Evolutionary conservation across 2,888 invertebrate species (phyloP), one percentile per base, ranked within the genome.

Genomic region (Antheraea assamensis): DNA sequence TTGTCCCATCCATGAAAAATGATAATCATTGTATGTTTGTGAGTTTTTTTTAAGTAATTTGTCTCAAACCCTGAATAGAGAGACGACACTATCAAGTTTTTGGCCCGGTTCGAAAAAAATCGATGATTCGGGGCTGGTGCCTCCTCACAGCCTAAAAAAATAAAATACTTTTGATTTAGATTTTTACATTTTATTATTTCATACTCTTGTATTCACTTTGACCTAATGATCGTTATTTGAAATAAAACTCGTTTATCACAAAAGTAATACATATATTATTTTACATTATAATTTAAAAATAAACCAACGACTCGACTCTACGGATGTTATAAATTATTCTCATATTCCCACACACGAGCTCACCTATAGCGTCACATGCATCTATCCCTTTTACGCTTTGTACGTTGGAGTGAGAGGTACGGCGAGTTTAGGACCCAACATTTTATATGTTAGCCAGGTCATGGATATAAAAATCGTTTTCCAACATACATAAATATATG

Each of bases 371-470:
- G 92, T 93, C 93, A 92, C 92, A 93, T 87, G 86, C 79, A 75
- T 61, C 85, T 81, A 24, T 89, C 91, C 83, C 87, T 72, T 83
- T 92, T 86, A 71, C 85, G 78, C 91, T 72, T 82, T 84, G 75
- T 72, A 70, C 72, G 80, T 77, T 74, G 82, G 90, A 93, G 80
- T 76, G 87, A 85, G 93, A 91, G 74, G 74, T 74, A 77, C 73
- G 52, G 80, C 80, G 80, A 90, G 91, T 92, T 92, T 92, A 93
- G 92, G 94, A 90, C 92, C 35, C 88, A 95, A 95, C 94, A 91
- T 92, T 94, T 95, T 95, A 95, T 94, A 93, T 88, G 94, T 95
- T 95, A 90, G 92, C 93, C 86, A 93, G 94, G 95, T 95, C 95
- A 95, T 92, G 93, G 94, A 94, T 94, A 93, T 94, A 94, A 93